A percentile compares a stretch with the other conserved stretches of the same genome.
Evolutionary conservation across 2,888 invertebrate genomes (phyloP).

Genomic region (Ischnura elegans): DNA sequence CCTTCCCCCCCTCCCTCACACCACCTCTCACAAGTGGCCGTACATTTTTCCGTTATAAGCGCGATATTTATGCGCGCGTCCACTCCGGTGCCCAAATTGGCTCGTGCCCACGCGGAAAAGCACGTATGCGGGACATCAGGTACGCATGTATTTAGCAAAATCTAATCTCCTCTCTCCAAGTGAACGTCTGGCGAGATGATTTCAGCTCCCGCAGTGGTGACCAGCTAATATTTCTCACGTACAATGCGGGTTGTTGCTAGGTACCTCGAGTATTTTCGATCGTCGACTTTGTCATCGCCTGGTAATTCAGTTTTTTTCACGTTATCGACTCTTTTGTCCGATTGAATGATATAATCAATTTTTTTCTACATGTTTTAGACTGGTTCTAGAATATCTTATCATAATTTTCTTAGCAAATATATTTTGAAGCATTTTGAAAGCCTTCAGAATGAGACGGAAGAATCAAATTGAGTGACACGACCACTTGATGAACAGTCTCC

Average conservation of each 20-base stretch:
- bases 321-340: no score
- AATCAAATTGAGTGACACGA: no score
- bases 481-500: no score
- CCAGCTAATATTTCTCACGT: background rate
- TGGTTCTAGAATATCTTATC: no score
- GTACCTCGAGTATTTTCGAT: background rate
- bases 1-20: background rate
- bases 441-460: no score
- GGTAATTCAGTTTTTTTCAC: no score
- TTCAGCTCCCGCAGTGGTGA: background rate
- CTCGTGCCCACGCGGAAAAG: background rate
- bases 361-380: no score
- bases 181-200: background rate
- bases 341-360: no score
- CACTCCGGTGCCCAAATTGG: background rate
- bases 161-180: background rate
- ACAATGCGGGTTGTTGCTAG: slow-evolving; percentile 10
- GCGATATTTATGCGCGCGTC: slow-evolving; percentile 4
- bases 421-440: no score
- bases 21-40: background rate
- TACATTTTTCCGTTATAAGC: background rate
- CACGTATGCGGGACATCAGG: background rate
- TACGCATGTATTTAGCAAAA: background rate
- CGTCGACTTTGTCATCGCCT: no score
- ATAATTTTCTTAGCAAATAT: no score